A percentile compares a stretch with the other conserved stretches of the same genome.
Conservation (phyloP, 2,888 invertebrate genomes). For the Oegoconia quadripuncta region DNA sequence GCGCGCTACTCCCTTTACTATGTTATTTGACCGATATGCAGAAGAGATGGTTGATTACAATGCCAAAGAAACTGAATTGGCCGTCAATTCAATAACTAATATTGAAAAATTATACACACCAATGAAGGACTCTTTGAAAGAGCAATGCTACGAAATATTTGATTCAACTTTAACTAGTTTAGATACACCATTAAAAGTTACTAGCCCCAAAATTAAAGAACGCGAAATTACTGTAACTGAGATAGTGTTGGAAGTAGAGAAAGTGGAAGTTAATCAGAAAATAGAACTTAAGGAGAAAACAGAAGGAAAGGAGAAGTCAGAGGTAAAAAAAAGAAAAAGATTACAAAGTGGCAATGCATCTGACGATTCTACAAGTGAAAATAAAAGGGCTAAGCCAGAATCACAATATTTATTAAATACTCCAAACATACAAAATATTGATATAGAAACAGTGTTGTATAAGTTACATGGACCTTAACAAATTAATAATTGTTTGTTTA, state of each 20-base stretch:
- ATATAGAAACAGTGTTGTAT: conserved; percentile 68
- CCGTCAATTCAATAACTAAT: conserved; percentile 56
- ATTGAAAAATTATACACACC: conserved; percentile 61
- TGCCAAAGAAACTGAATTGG: conserved; percentile 54
- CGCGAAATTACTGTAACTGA: conserved; percentile 43
- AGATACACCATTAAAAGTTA: conserved; percentile 61
- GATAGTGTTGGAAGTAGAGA: conserved; percentile 55
- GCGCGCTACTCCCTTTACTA: conserved; percentile 46
- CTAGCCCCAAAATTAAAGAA: conserved; percentile 35
- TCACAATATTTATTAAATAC: conserved; percentile 53
- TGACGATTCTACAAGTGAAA: conserved; percentile 43
- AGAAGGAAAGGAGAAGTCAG: conserved; percentile 29
- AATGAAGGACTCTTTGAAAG: conserved; percentile 49
- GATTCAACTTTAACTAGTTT: conserved; percentile 69
- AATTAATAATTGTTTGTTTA: conserved; percentile 4
- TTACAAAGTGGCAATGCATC: conserved; percentile 36
- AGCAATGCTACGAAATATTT: conserved; percentile 61
- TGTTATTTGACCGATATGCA: conserved; percentile 42
- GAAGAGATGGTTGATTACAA: conserved; percentile 30
- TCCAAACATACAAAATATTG: conserved; percentile 64
- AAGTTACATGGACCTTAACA: conserved; percentile 66
- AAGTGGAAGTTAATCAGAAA: conserved; percentile 31
- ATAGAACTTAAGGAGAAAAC: conserved; percentile 28
- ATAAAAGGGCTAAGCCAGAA: conserved; percentile 54
- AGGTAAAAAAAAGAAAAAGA: conserved; percentile 54